Conservation (phyloP, 23 tunicate genomes). For the Phallusia fumigata region DNA sequence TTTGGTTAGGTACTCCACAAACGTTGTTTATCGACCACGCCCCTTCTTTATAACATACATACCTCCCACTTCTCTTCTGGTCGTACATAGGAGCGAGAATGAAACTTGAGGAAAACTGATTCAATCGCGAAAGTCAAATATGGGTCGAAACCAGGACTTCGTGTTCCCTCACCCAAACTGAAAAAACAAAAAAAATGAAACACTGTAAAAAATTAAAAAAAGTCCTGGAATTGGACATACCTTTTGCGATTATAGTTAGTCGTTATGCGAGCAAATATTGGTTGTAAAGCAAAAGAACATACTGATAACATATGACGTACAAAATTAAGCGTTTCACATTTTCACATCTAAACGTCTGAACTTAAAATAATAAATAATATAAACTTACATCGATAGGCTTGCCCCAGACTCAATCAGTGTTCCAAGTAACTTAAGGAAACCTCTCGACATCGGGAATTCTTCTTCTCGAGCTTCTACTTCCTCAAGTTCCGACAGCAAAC, state of each 20-base stretch:
- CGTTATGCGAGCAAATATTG: too few relatives aligned
- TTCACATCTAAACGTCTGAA: too few relatives aligned
- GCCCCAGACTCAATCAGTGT: conserved; percentile 28
- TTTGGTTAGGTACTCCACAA: too few relatives aligned
- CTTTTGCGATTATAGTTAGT: too few relatives aligned
- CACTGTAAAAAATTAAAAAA: too few relatives aligned
- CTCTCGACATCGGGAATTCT: conserved; percentile 68
- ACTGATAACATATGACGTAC: too few relatives aligned
- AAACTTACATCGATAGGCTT: conserved; percentile 15
- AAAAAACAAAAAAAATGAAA: neutral
- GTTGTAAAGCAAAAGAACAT: too few relatives aligned
- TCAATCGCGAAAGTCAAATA: conserved; percentile 73
- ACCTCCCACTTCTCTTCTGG: conserved; percentile 92
- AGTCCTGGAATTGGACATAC: too few relatives aligned
- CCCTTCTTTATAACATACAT: neutral
- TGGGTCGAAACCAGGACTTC: conserved; percentile 41
- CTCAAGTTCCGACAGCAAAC: conserved; percentile 56
- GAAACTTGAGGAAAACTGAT: conserved; percentile 56
- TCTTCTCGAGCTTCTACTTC: conserved; percentile 86
- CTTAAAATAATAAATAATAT: too few relatives aligned
- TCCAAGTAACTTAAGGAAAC: conserved; percentile 45
- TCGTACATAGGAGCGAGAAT: conserved; percentile 52
- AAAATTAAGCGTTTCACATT: too few relatives aligned
- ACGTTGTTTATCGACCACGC: neutral
- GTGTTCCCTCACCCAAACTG: conserved; percentile 27